These are phyloP conservation scores for Yponomeuta evonymella DNA, from an alignment of 2,888 invertebrate genomes.

Conservation along the genomic window DNA sequence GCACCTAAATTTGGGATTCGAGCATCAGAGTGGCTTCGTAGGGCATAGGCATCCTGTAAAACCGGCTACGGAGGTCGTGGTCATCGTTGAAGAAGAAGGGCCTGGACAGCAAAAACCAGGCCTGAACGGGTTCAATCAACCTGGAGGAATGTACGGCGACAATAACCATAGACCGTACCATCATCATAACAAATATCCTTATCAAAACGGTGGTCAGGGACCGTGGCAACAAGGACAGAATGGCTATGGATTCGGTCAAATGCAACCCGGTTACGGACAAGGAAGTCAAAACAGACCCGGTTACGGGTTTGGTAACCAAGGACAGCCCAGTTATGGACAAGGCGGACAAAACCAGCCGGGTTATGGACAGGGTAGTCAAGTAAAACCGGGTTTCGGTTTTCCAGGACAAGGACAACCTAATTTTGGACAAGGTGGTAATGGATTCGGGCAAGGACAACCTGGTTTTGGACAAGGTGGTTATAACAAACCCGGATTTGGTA, in stretches of 20 bases:
- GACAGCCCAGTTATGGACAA: slow-evolving; percentile 5
- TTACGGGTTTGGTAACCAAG: slow-evolving; percentile 1
- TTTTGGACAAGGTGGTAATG: slow-evolving; percentile 1
- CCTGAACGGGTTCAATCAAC: background rate
- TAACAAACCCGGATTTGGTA: background rate
- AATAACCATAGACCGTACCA: background rate
- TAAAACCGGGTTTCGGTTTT: background rate
- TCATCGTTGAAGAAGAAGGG: background rate
- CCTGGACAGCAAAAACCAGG: background rate
- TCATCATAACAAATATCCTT: slow-evolving; percentile 5
- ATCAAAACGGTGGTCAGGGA: slow-evolving; percentile 4
- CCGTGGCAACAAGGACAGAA: background rate
- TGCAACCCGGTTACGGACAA: slow-evolving; percentile 6
- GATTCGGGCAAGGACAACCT: background rate
- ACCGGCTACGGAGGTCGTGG: slow-evolving; percentile 7
- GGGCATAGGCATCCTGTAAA: background rate
- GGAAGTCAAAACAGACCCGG: slow-evolving; percentile 5
- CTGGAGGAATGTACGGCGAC: background rate
- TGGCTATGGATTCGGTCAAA: slow-evolving; percentile 7
- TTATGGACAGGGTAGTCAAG: background rate
- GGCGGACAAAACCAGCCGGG: background rate
- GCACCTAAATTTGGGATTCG: slow-evolving; percentile 16
- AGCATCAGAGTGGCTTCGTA: background rate
- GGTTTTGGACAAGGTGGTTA: slow-evolving; percentile 1
- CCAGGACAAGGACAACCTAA: background rate